Conservation (phyloP, 2,113 vertebrate species). For the Pseudorectes ferrugineus region DNA sequence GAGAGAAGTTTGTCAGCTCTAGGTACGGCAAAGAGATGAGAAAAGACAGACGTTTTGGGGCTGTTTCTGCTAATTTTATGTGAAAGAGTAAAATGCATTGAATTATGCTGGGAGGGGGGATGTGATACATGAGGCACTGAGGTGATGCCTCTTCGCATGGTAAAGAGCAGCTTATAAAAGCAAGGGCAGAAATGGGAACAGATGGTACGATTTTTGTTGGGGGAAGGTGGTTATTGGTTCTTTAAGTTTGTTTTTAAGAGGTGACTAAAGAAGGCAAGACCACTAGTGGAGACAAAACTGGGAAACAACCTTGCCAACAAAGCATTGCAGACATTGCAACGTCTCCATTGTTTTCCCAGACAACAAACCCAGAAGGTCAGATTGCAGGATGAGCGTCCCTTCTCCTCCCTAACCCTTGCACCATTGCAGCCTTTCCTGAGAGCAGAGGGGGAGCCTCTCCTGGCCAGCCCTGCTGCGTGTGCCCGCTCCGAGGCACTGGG, state of each 20-base stretch:
- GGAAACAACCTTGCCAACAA: not conserved
- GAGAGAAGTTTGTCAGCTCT: not conserved
- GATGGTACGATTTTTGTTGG: not conserved
- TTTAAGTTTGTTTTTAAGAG: not conserved
- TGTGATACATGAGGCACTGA: not conserved
- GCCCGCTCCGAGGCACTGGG: not conserved
- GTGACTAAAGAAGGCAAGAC: not conserved
- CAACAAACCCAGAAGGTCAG: not conserved
- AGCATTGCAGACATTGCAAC: not conserved
- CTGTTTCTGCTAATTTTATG: slow-evolving; percentile 22
- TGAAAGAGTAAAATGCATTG: not conserved
- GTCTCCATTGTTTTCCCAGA: not conserved
- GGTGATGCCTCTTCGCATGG: not conserved
- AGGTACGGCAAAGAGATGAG: not conserved
- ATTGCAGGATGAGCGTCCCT: not conserved
- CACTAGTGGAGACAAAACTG: not conserved
- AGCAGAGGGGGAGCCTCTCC: not conserved
- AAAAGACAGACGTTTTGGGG: slow-evolving; percentile 15
- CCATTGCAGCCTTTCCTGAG: not conserved
- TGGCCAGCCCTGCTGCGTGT: accelerated
- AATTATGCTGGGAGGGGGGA: not conserved
- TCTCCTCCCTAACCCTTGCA: not conserved
- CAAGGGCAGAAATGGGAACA: not conserved
- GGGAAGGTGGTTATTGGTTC: not conserved
- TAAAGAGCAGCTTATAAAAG: not conserved